Conservation (phyloP, 1,140 invertebrate genomes). For the Rhagoletis zephyria region DNA sequence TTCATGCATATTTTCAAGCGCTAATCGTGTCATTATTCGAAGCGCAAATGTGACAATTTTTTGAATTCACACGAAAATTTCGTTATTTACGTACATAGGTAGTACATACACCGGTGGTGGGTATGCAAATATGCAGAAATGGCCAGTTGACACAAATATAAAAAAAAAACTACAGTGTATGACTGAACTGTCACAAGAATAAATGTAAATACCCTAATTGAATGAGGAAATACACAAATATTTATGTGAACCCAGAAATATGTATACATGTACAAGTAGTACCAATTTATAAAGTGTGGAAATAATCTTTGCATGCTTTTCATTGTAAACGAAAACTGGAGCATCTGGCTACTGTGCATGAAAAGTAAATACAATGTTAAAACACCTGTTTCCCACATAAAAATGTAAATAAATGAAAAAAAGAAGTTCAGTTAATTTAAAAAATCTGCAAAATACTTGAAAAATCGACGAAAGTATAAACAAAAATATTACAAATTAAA, state of each 20-base stretch:
- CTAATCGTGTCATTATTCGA: not conserved
- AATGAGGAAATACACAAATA: not conserved
- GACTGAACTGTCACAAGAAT: too few species aligned
- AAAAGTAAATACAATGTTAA: not conserved
- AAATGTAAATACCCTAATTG: constrained; percentile 25
- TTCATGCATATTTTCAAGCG: not conserved
- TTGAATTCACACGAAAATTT: constrained; percentile 39
- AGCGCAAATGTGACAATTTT: constrained; percentile 45
- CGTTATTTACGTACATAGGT: not conserved
- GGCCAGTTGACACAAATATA: constrained; percentile 20
- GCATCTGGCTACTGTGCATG: not conserved
- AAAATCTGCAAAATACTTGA: too few species aligned
- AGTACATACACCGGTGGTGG: not conserved
- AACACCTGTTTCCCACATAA: not conserved
- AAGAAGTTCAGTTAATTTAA: too few species aligned
- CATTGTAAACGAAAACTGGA: not conserved
- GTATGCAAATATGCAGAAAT: constrained; percentile 28
- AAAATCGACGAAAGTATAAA: too few species aligned
- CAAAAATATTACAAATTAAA: too few species aligned
- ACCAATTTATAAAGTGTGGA: not conserved
- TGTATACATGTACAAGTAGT: too few species aligned
- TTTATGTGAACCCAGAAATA: too few species aligned
- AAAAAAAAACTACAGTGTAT: not conserved
- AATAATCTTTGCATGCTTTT: too few species aligned
- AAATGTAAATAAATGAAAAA: too few species aligned